A percentile compares a stretch with the other conserved stretches of the same genome.
Evolutionary conservation across 2,888 invertebrate species (phyloP).

Genomic region (Eupithecia dodoneata): DNA sequence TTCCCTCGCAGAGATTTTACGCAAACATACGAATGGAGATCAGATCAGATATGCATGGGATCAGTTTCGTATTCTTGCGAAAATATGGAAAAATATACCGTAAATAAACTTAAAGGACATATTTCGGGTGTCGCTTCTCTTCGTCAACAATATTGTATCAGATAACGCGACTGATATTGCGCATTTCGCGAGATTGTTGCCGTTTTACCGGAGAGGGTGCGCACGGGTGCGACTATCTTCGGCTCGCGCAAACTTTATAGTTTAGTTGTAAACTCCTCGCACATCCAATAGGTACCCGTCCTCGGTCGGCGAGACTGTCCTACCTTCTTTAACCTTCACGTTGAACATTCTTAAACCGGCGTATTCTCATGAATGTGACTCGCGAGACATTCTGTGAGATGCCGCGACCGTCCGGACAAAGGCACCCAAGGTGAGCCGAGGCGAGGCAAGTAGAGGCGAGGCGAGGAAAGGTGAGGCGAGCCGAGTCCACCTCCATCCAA

Average conservation of each 20-base stretch:
- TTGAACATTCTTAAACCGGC: neutral
- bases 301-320: neutral
- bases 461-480: slow-evolving; percentile 51
- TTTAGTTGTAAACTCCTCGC: neutral
- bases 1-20: slow-evolving; percentile 72
- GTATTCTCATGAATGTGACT: neutral
- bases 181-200: slow-evolving; percentile 32
- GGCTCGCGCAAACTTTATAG: neutral
- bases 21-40: slow-evolving; percentile 77
- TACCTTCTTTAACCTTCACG: neutral
- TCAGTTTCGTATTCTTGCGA: slow-evolving; percentile 71
- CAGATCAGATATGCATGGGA: slow-evolving; percentile 79
- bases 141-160: slow-evolving; percentile 36
- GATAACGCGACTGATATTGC: slow-evolving; percentile 33
- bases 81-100: slow-evolving; percentile 67
- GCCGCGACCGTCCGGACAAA: neutral
- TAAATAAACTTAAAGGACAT: slow-evolving; percentile 63
- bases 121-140: slow-evolving; percentile 45
- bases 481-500: slow-evolving; percentile 75
- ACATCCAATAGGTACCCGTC: neutral
- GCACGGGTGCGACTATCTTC: neutral
- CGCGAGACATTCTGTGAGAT: neutral
- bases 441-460: slow-evolving; percentile 54
- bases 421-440: neutral
- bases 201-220: slow-evolving; percentile 7